Conservation (phyloP, 2,797 vertebrate genomes). For the Sciaenops ocellatus region DNA sequence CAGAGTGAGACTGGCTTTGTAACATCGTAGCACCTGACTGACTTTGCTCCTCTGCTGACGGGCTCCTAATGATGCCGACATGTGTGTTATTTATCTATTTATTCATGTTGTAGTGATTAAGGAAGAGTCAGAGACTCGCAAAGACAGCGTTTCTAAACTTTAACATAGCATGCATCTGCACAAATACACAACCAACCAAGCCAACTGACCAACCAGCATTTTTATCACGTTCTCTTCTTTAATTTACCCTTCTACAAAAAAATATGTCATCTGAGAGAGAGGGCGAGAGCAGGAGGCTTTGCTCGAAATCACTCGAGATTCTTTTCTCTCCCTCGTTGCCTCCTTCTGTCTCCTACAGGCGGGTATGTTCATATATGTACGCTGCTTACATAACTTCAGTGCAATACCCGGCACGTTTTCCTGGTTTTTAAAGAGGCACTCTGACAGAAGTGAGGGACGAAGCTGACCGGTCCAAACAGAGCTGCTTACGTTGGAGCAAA, state of each 20-base stretch:
- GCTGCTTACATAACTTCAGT: slow-evolving; percentile 63
- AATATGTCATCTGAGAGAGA: slow-evolving; percentile 55
- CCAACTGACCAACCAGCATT: slow-evolving; percentile 75
- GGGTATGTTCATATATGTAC: slow-evolving; percentile 46
- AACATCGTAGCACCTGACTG: slow-evolving; percentile 43
- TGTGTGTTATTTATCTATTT: slow-evolving; percentile 7
- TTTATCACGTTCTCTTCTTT: slow-evolving; percentile 72
- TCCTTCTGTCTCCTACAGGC: slow-evolving; percentile 46
- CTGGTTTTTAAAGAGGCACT: slow-evolving; percentile 41
- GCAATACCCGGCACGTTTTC: slow-evolving; percentile 40
- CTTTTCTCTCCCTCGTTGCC: slow-evolving; percentile 28
- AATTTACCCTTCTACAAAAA: slow-evolving; percentile 79
- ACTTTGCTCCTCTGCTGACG: slow-evolving; percentile 35
- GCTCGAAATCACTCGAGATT: slow-evolving; percentile 46
- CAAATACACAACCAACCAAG: slow-evolving; percentile 81
- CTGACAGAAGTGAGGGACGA: slow-evolving; percentile 31
- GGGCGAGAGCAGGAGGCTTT: slow-evolving; percentile 61
- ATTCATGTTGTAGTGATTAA: slow-evolving; percentile 16
- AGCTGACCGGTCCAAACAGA: slow-evolving; percentile 36
- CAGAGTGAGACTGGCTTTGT: slow-evolving; percentile 33
- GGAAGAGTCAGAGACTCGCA: slow-evolving; percentile 60
- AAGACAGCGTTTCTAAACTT: slow-evolving; percentile 72
- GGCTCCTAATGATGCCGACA: slow-evolving; percentile 12
- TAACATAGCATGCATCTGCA: slow-evolving; percentile 81
- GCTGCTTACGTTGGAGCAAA: slow-evolving; percentile 70